Evolutionary conservation across 2,797 vertebrate species (phyloP).

Genomic region (Neoniphon sammara): DNA sequence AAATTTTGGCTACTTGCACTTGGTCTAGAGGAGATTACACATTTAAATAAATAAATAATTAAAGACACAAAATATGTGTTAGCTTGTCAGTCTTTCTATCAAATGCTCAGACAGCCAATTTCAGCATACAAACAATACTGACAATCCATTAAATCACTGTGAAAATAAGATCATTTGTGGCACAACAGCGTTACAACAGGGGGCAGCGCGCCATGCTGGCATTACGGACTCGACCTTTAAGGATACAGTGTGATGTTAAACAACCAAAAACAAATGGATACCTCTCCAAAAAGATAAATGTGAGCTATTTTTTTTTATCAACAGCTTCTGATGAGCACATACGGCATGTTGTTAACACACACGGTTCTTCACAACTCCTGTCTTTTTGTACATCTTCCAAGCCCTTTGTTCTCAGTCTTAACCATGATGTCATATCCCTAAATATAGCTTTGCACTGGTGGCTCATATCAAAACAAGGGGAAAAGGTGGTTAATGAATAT

Average conservation of each 20-base stretch:
- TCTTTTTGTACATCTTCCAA: slow-evolving; percentile 43
- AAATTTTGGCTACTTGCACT: no score
- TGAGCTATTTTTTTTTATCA: not conserved
- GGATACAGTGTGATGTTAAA: not conserved
- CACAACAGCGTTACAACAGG: no score
- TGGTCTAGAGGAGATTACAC: no score
- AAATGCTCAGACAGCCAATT: not conserved
- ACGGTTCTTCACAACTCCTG: slow-evolving; percentile 5
- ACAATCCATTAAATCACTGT: not conserved
- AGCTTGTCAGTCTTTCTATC: not conserved
- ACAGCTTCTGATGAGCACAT: no score
- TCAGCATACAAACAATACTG: not conserved
- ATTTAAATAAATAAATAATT: no score
- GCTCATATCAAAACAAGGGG: slow-evolving; percentile 25
- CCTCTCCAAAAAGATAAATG: not conserved
- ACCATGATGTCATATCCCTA: slow-evolving; percentile 50
- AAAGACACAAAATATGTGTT: not conserved
- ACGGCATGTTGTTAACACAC: not conserved
- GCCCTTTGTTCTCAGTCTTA: slow-evolving; percentile 41
- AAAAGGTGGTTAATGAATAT: slow-evolving; percentile 26
- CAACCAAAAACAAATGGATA: no score
- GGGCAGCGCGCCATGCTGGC: not conserved
- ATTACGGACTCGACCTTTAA: not conserved
- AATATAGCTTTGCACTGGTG: slow-evolving; percentile 48
- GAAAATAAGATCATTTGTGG: not conserved